These are phyloP conservation scores for Streblospio benedicti DNA, from an alignment of 1,140 invertebrate genomes.

Conservation along the genomic window DNA sequence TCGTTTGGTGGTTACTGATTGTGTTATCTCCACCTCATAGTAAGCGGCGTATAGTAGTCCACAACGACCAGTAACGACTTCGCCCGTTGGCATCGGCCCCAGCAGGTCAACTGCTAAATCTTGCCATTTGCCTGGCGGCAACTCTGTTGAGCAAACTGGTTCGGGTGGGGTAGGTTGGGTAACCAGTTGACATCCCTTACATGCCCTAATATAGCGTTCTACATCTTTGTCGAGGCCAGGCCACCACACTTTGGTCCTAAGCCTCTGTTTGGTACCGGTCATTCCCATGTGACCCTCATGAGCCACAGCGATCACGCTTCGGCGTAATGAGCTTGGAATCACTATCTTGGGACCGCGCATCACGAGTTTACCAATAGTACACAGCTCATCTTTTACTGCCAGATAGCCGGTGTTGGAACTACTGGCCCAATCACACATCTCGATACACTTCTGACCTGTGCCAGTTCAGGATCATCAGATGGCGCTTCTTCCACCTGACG, in stretches of 20 bases:
- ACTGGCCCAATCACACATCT: too few species aligned
- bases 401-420: too few species aligned
- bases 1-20: too few species aligned
- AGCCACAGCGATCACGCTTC: slow-evolving; percentile 5
- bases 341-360: background rate
- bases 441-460: too few species aligned
- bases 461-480: too few species aligned
- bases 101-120: too few species aligned
- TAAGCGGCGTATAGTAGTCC: too few species aligned
- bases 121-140: too few species aligned
- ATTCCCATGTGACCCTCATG: slow-evolving; percentile 34
- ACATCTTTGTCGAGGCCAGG: slow-evolving; percentile 29
- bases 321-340: background rate
- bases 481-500: too few species aligned
- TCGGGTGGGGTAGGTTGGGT: background rate
- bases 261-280: slow-evolving; percentile 25
- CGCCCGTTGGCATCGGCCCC: too few species aligned
- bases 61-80: too few species aligned
- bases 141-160: background rate
- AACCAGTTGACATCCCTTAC: slow-evolving; percentile 16
- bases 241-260: slow-evolving; percentile 42
- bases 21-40: too few species aligned
- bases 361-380: background rate
- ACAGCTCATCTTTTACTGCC: slow-evolving; percentile 5
- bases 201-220: slow-evolving; percentile 27